These are phyloP conservation scores for Telenomus remus DNA, from an alignment of 1,140 invertebrate species.

Conservation along the genomic window DNA sequence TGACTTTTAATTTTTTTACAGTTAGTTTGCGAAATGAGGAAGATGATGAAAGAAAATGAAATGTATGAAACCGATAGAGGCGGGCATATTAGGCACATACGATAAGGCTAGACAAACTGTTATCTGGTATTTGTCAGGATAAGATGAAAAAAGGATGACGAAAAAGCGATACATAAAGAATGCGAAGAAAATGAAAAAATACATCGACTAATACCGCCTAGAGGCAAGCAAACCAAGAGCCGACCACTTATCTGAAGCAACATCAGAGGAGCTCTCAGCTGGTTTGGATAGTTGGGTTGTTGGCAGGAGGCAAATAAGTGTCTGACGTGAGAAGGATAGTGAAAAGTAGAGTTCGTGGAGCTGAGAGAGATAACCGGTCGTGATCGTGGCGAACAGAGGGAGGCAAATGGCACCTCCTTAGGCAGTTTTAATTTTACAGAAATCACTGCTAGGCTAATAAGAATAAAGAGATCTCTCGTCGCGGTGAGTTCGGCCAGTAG, in stretches of 20 bases:
- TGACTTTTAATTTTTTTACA: not conserved
- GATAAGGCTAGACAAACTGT: constrained; percentile 32
- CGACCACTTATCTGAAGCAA: constrained; percentile 71
- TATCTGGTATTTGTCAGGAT: constrained; percentile 28
- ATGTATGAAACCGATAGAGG: constrained; percentile 57
- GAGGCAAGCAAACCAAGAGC: constrained; percentile 68
- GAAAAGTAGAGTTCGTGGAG: constrained; percentile 66
- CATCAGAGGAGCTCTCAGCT: constrained; percentile 72
- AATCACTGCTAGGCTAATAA: constrained; percentile 75
- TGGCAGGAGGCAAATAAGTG: constrained; percentile 68
- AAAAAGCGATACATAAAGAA: constrained; percentile 25
- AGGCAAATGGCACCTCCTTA: constrained; percentile 74
- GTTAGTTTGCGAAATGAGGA: constrained; percentile 59
- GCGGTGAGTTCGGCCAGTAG: constrained; percentile 40
- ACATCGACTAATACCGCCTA: constrained; percentile 57
- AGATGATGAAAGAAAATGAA: constrained; percentile 67
- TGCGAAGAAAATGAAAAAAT: constrained; percentile 36
- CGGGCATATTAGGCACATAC: constrained; percentile 36
- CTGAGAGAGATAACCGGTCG: constrained; percentile 58
- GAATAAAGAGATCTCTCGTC: constrained; percentile 70
- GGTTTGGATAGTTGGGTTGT: constrained; percentile 68
- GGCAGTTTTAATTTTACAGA: constrained; percentile 76
- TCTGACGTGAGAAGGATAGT: constrained; percentile 71
- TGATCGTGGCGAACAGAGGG: constrained; percentile 58
- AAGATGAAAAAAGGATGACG: constrained; percentile 19